Evolutionary conservation across 2,113 vertebrate species (phyloP).

Genomic region (Bubo bubo): DNA sequence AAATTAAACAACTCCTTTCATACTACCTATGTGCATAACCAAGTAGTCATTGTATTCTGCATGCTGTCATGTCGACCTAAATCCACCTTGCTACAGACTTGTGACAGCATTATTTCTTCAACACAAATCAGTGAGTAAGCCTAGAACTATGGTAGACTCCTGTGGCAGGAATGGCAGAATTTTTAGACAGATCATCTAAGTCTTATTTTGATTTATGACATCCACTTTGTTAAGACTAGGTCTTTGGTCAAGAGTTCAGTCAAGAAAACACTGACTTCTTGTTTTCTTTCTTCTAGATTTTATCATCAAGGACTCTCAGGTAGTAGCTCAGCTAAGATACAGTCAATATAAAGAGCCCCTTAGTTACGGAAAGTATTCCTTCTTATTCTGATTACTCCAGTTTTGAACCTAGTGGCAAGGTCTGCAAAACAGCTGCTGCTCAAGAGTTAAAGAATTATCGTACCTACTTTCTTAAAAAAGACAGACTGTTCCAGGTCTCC

Average conservation of each 20-base stretch:
- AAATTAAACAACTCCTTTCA: constrained; percentile 18
- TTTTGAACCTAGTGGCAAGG: background rate
- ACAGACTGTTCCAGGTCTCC: background rate
- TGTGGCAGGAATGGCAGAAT: background rate
- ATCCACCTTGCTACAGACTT: background rate
- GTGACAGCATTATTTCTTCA: background rate
- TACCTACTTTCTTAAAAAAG: background rate
- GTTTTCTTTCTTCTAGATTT: background rate
- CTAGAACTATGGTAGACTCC: background rate
- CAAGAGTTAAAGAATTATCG: background rate
- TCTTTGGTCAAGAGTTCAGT: background rate
- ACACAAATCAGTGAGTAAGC: background rate
- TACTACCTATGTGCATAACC: background rate
- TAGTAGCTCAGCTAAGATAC: background rate
- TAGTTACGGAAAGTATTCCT: background rate
- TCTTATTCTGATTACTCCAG: background rate
- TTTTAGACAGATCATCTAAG: background rate
- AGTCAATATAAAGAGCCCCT: background rate
- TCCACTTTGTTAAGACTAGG: background rate
- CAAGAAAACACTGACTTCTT: background rate
- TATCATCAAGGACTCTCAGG: background rate
- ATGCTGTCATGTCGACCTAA: background rate
- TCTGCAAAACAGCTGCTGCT: background rate
- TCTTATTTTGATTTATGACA: background rate
- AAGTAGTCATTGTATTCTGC: background rate